phyloP scores from a whole-genome alignment of 1,140 invertebrate genomes.

The Helicorthomorpha holstii region DNA sequence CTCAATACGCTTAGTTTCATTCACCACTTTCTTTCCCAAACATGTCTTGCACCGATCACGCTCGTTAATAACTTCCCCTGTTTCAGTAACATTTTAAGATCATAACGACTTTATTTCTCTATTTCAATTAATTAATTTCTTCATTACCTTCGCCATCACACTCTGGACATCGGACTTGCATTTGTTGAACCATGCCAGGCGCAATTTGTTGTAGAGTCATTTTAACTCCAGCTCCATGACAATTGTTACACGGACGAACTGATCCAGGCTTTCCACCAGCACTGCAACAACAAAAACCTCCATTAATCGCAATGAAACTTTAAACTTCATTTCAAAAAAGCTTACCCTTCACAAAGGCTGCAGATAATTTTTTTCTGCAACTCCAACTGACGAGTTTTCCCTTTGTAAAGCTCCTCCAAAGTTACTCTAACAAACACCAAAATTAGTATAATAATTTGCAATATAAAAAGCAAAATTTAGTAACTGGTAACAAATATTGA shows the following conservation, averaged over 20 bases:
- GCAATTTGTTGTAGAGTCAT: conserved; percentile 26
- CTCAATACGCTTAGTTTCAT: conserved; percentile 37
- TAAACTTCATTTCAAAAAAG: conserved; percentile 4
- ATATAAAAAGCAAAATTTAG: too few relatives aligned
- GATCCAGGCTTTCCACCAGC: conserved; percentile 22
- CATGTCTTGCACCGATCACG: conserved; percentile 59
- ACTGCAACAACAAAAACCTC: conserved; percentile 14
- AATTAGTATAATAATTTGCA: background rate
- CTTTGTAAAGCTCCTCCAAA: conserved; percentile 30
- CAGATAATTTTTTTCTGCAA: conserved; percentile 29
- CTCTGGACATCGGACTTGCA: conserved; percentile 24
- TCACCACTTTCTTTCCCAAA: conserved; percentile 33
- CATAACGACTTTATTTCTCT: too few relatives aligned
- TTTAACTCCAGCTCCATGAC: conserved; percentile 26
- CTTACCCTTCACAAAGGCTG: conserved; percentile 29
- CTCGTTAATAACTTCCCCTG: conserved; percentile 54
- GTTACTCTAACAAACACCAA: conserved; percentile 15
- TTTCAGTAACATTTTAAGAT: conserved; percentile 1
- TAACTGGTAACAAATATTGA: too few relatives aligned
- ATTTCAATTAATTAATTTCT: background rate
- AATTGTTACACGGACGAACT: conserved; percentile 18
- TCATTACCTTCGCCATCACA: conserved; percentile 23
- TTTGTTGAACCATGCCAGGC: conserved; percentile 32
- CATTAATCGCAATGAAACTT: conserved; percentile 7
- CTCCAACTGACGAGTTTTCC: conserved; percentile 29